These are phyloP conservation scores for Nyctalus aviator DNA, from an alignment of 2,797 vertebrate species.

Conservation along the genomic window DNA sequence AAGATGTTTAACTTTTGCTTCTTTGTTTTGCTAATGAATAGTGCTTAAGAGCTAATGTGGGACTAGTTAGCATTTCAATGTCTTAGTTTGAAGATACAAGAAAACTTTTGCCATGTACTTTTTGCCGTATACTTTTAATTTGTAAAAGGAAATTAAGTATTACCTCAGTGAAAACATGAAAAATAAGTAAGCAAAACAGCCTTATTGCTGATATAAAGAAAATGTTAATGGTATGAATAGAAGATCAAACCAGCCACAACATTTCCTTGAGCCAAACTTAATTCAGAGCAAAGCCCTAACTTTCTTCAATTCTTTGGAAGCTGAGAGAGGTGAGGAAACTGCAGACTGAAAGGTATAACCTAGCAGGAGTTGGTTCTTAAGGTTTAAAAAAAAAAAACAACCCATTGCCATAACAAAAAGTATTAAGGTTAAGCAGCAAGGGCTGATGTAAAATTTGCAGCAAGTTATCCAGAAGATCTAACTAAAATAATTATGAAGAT, in stretches of 20 bases:
- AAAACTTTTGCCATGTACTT: neutral
- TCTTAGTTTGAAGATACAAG: conserved; percentile 46
- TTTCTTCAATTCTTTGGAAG: neutral
- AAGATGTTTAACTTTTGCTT: too few relatives aligned
- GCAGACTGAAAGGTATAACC: neutral
- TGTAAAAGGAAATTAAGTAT: neutral
- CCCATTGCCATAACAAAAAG: too few relatives aligned
- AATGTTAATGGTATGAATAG: neutral
- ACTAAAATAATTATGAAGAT: too few relatives aligned
- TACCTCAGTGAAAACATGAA: too few relatives aligned
- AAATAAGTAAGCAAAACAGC: neutral
- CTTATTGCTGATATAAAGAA: neutral
- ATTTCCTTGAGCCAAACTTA: too few relatives aligned
- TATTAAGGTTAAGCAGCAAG: too few relatives aligned
- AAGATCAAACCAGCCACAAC: neutral
- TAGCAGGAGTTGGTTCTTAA: neutral
- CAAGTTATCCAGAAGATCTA: too few relatives aligned
- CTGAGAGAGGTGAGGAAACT: neutral
- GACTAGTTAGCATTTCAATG: conserved; percentile 4
- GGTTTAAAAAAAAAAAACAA: too few relatives aligned
- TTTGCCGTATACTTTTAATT: neutral
- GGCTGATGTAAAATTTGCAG: too few relatives aligned
- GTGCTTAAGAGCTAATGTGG: neutral
- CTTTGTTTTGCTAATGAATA: too few relatives aligned
- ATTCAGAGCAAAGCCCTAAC: too few relatives aligned